Evolutionary conservation across 2,113 vertebrate genomes (phyloP).

Genomic region (Nycticryphes semicollaris): DNA sequence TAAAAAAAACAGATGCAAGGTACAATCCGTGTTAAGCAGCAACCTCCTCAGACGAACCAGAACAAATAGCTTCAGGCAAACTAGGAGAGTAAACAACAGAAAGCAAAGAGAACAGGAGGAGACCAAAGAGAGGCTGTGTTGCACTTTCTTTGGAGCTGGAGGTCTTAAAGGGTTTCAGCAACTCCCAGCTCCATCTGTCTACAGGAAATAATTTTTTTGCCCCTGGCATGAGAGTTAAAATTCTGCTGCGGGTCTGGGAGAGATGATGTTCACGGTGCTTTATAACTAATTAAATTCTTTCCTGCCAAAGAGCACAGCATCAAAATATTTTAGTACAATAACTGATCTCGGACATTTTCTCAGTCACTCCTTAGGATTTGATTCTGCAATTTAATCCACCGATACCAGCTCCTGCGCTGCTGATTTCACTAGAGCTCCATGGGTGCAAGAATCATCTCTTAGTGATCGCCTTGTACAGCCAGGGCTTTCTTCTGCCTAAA

Average conservation of each 20-base stretch:
- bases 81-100: constrained; percentile 30
- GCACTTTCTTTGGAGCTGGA: not conserved
- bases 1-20: not conserved
- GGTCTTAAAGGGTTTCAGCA: not conserved
- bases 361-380: not conserved
- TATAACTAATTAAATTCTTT: constrained; percentile 13
- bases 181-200: constrained; percentile 7
- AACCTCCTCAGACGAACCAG: not conserved
- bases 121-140: not conserved
- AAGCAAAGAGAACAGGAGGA: not conserved
- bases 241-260: not conserved
- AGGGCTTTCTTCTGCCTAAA: not conserved
- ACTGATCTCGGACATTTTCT: not conserved
- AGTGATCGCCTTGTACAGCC: not conserved
- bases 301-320: not conserved
- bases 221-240: not conserved
- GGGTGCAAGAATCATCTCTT: not conserved
- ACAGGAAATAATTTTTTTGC: constrained; percentile 10
- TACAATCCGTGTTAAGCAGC: not conserved
- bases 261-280: not conserved
- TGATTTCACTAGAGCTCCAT: not conserved
- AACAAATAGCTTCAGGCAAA: constrained; percentile 48
- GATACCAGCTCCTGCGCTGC: not conserved
- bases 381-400: not conserved
- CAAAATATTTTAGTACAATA: not conserved